Base-by-base conservation (phyloP, 2,888 invertebrate species). In the Amitus sp. region DNA sequence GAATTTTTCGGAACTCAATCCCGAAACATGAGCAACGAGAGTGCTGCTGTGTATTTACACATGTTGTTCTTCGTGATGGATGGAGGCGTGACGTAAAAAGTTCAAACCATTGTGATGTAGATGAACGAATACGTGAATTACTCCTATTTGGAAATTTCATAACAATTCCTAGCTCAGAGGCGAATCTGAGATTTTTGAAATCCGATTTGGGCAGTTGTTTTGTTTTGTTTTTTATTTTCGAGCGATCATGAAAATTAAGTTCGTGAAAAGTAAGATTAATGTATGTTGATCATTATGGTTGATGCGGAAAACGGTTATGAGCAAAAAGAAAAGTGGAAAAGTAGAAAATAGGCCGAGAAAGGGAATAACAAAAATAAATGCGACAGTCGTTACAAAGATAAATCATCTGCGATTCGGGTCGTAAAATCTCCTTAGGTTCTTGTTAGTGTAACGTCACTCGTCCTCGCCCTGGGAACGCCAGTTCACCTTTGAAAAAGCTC, bases 371-470 rank as follows among this genome's bases (percentile, higher is more conserved):
- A 62, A 62, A 50, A 57, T 50, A 62, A 62, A 62, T 54, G 46
- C 66, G 68, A 62, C 69, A 70, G 68, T 70, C 70, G 74, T 73
- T 72, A 70, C 73, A 67, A 78, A 78, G 78, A 78, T 78, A 77
- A 78, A 78, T 78, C 78, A 78, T 77, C 73, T 74, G 74, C 76
- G 75, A 78, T 78, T 73, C 76, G 74, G 70, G 72, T 71, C 71
- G 70, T 69, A 68, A 73, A 75, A 76, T 75, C 75, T 74, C 75
- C 77, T 76, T 72, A 73, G 71, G 76, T 76, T 76, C 78, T 78
- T 78, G 76, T 78, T 78, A 78, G 76, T 71, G 71, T 73, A 70
- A 73, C 72, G 77, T 76, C 76, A 73, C 73, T 77, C 75, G 71
- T 63, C 68, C 69, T 61, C 52, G 61, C 60, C 39, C 42, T 48